phyloP scores from a whole-genome alignment of 2,797 vertebrate species.

The Cryptoblepharus egeriae region DNA sequence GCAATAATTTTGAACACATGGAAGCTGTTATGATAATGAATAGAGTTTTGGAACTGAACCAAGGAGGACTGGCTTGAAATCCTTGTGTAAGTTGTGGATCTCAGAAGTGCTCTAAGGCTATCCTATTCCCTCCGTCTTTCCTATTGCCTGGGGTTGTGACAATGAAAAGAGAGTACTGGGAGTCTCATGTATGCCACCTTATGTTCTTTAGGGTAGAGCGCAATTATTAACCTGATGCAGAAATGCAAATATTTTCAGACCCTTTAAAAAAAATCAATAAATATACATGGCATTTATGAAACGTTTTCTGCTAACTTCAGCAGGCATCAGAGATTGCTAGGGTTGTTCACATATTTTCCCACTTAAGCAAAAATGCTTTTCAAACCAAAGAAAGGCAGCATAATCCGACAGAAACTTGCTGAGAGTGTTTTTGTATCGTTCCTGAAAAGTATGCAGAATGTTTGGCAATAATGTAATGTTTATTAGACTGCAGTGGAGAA shows the following conservation, averaged over 20 bases:
- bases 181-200: background rate
- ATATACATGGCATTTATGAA: conserved; percentile 9
- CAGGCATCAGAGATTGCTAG: background rate
- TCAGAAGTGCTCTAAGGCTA: background rate
- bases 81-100: too few relatives aligned
- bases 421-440: conserved; percentile 55
- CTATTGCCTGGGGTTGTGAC: background rate
- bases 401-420: background rate
- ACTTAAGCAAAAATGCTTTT: conserved; percentile 51
- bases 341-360: conserved; percentile 39
- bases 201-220: background rate
- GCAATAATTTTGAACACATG: background rate
- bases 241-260: background rate
- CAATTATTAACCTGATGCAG: background rate
- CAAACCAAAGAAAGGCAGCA: conserved; percentile 22
- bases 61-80: background rate
- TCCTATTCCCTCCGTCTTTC: too few relatives aligned
- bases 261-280: conserved; percentile 26
- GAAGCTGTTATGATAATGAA: background rate
- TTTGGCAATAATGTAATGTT: conserved; percentile 28
- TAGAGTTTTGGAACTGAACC: background rate
- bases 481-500: conserved; percentile 32
- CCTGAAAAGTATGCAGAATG: conserved; percentile 58
- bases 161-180: background rate
- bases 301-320: background rate